Evolutionary conservation across 2,888 invertebrate genomes (phyloP), one percentile per base, ranked within the genome.

Genomic region (Pseudanteris insignis): DNA sequence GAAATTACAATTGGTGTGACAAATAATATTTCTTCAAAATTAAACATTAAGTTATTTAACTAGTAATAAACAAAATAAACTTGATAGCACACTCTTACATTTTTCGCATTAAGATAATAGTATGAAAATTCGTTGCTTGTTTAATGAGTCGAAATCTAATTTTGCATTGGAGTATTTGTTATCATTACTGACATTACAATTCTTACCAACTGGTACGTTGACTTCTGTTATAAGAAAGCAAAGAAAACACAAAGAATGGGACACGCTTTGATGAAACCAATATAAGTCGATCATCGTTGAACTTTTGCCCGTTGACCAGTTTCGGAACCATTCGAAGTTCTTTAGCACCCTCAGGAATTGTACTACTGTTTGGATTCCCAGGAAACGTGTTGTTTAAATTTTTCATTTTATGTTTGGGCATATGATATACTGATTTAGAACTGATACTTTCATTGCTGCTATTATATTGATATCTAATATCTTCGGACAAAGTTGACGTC

Each of bases 171-270:
- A n/a, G n/a, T n/a, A n/a, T n/a, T n/a, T n/a, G n/a, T n/a, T n/a
- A n/a, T n/a, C n/a, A n/a, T n/a, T n/a, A n/a, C n/a, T n/a, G n/a
- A n/a, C n/a, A n/a, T n/a, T 21, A 21, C 7, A 7, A 21, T 48
- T 73, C 81, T 79, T 76, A 88, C 88, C 88, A 83, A 68, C 84
- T 83, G 74, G 81, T 84, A 55, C 87, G 84, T 59, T 84, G 80
- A 69, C 86, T 86, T 77, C 87, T 88, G 50, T 86, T 88, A 77
- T 92, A 94, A 24, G 95, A 93, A 75, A 96, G 86, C 47, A 91
- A 87, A 26, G 95, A 95, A 79, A 91, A 95, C 60, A 96, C 84
- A 68, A 90, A 85, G 81, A 94, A 90, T 24, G 96, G 95, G 51
- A 89, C 87, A 70, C 89, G 88, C 69, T 87, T 87, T 3, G 87